Evolutionary conservation across 1,140 invertebrate species (phyloP).

Genomic region (Apis mellifera): DNA sequence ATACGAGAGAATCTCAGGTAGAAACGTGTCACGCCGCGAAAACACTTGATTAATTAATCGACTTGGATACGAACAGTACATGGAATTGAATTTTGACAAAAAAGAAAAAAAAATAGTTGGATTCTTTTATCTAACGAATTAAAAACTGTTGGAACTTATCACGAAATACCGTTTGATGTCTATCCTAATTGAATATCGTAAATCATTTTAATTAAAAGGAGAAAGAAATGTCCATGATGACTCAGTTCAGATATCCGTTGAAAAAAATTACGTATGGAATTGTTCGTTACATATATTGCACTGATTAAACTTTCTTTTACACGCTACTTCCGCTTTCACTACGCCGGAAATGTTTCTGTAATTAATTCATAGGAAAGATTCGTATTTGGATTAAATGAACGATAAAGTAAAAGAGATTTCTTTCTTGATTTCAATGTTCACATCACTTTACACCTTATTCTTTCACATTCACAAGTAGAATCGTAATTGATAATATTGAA

Average conservation of each 20-base stretch:
- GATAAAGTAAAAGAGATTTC: constrained; percentile 39
- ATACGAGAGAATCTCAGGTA: constrained; percentile 54
- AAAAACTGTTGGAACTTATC: constrained; percentile 48
- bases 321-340: constrained; percentile 64
- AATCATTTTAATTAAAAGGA: constrained; percentile 53
- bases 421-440: constrained; percentile 35
- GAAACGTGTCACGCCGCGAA: constrained; percentile 49
- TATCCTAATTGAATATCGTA: constrained; percentile 48
- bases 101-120: not conserved
- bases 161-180: constrained; percentile 19
- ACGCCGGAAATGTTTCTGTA: constrained; percentile 56
- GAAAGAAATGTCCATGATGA: not conserved
- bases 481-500: too few species aligned
- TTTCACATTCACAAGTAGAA: too few species aligned
- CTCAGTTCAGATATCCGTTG: not conserved
- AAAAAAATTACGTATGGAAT: constrained; percentile 13
- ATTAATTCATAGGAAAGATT: constrained; percentile 59
- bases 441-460: constrained; percentile 20
- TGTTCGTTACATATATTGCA: constrained; percentile 20
- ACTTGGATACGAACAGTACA: constrained; percentile 19
- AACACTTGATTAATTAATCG: constrained; percentile 60
- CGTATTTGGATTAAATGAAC: constrained; percentile 50
- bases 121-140: constrained; percentile 17
- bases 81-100: constrained; percentile 20
- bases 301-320: constrained; percentile 59